Base-by-base conservation (phyloP, 1,140 invertebrate genomes). In the Harlomillsia oculata region DNA sequence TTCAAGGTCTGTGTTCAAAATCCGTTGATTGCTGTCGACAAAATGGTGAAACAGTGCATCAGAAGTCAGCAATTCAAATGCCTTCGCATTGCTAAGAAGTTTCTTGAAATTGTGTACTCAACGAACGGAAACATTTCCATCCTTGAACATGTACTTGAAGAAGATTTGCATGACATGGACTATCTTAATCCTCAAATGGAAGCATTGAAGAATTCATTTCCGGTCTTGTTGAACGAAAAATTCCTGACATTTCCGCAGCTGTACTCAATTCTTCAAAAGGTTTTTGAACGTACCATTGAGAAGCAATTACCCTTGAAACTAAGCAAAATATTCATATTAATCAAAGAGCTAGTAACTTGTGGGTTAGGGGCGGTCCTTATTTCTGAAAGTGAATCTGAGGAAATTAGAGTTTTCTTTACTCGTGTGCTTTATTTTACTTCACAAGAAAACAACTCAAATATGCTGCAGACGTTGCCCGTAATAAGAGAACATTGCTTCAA, bases 1-100 rank as follows among this genome's bases (percentile, higher is more conserved):
- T n/a, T n/a, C 45, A 48, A 32, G 13, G 37, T 55, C 13, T 44
- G 28, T n/a, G 18, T 56, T 11, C 53, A 55, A 28, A 26, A 55
- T 39, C 44, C 53, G 14, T 5, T 26, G 5, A 6, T 20, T 16
- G 25, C 44, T 13, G n/a, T 34, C 32, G 25, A 45, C 16, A 41
- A 39, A 34, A 16, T 56, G 14, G 8, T 52, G 5, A 49, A 52
- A 16, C 49, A 52, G n/a, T 29, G 37, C 16, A 18, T 52, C 6
- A 21, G 39, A 1, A 45, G 16, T 5, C 9, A 46, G n/a, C 56
- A 52, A 21, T 58, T 58, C 40, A 30, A 44, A 45, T 23, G 23
- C 3, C 26, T 58, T 5, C 14, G 9, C 2, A 34, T 44, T 37
- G 30, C 49, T 1, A 36, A 25, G 18, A 48, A 39, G 14, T 58